Percentiles rank a stretch among this genome's conserved stretches.
Conservation (phyloP, 1,140 invertebrate species). For the Drosophila pandora region DNA sequence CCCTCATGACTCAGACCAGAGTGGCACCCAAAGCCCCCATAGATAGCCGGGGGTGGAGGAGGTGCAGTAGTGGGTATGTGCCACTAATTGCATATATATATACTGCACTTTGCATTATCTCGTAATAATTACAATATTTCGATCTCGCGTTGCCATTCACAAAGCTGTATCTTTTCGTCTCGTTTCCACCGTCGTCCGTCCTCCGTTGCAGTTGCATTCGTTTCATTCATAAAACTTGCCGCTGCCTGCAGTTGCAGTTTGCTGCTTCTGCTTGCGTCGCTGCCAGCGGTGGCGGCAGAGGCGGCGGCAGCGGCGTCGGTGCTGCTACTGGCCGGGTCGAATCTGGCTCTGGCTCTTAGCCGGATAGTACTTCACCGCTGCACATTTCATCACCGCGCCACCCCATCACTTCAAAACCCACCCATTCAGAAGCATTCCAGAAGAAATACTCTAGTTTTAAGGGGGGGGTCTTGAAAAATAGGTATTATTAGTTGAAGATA, state of each 20-base stretch:
- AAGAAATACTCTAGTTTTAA: slow-evolving; percentile 20
- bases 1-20: slow-evolving; percentile 62
- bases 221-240: slow-evolving; percentile 60
- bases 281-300: neutral
- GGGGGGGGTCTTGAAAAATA: no score
- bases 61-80: slow-evolving; percentile 9
- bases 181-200: slow-evolving; percentile 5
- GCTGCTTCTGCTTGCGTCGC: neutral
- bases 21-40: neutral
- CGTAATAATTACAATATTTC: slow-evolving; percentile 81
- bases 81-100: slow-evolving; percentile 71
- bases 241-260: slow-evolving; percentile 16
- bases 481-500: no score
- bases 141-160: slow-evolving; percentile 73
- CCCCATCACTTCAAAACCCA: slow-evolving; percentile 27
- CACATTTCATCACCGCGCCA: slow-evolving; percentile 67
- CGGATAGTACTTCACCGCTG: slow-evolving; percentile 6
- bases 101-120: slow-evolving; percentile 76
- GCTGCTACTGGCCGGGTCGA: slow-evolving; percentile 12
- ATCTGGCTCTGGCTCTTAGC: slow-evolving; percentile 42
- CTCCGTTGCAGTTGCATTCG: slow-evolving; percentile 37
- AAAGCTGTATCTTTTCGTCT: slow-evolving; percentile 25
- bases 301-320: neutral
- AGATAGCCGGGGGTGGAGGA: neutral
- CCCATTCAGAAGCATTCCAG: slow-evolving; percentile 10